Conservation (phyloP, 2,797 vertebrate species). For the Okamejei kenojei region DNA sequence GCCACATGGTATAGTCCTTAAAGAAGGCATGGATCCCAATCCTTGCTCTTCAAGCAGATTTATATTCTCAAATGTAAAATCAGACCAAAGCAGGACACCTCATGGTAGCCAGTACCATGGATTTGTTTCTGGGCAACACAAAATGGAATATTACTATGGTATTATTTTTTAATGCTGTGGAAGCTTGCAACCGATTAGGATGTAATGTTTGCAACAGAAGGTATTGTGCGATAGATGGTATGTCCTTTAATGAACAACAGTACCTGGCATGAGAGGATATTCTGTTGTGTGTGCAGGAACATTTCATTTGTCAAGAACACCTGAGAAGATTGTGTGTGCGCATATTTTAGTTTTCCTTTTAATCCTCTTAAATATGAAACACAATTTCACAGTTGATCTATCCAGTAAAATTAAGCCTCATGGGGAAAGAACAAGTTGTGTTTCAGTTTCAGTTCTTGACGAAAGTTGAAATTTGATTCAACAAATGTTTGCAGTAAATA, state of each 20-base stretch:
- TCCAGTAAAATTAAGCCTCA: background rate
- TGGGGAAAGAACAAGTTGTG: background rate
- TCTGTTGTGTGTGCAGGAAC: background rate
- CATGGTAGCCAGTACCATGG: background rate
- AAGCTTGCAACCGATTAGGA: background rate
- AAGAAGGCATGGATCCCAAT: background rate
- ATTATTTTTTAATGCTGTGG: background rate
- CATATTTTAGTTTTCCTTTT: background rate
- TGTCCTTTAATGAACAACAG: too few species aligned
- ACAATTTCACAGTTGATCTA: background rate
- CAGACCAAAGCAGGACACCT: background rate
- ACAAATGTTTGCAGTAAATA: conserved; percentile 8
- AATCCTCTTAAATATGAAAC: background rate
- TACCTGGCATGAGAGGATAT: background rate
- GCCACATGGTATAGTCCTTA: background rate
- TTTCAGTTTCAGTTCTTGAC: conserved; percentile 14
- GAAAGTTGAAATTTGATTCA: background rate
- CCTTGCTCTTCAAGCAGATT: background rate
- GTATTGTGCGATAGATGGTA: background rate
- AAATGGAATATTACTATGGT: background rate
- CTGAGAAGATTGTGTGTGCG: background rate
- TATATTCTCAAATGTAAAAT: background rate
- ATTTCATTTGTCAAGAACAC: background rate
- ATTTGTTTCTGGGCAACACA: background rate
- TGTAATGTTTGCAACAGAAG: background rate